A percentile compares a stretch with the other conserved stretches of the same genome.
These are phyloP conservation scores for Thripadectes ignobilis DNA, from an alignment of 2,797 vertebrate species.

Conservation along the genomic window DNA sequence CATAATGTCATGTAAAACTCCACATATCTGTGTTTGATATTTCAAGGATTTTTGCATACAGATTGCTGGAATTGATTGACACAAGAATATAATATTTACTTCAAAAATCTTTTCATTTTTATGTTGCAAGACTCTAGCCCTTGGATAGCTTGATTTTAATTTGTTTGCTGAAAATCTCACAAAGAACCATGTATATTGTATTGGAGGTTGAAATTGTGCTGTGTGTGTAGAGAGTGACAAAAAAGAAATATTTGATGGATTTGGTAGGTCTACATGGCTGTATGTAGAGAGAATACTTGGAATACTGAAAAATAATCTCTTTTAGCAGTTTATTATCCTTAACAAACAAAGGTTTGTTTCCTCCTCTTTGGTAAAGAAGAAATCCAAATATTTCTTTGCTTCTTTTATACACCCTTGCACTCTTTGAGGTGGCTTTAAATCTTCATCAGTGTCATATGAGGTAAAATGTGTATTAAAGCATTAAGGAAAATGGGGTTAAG, in stretches of 20 bases:
- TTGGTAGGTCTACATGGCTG: not conserved
- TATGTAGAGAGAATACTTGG: not conserved
- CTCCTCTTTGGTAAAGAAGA: not conserved
- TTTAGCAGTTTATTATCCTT: not conserved
- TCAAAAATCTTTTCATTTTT: not conserved
- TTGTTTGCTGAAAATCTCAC: not conserved
- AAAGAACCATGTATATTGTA: not conserved
- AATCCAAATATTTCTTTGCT: not conserved
- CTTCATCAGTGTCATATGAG: not conserved
- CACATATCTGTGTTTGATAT: not conserved
- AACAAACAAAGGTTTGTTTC: not conserved
- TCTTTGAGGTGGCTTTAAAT: not conserved
- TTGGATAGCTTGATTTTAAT: not conserved
- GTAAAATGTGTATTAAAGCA: not conserved
- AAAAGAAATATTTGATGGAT: not conserved
- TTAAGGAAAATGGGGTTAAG: conserved; percentile 18
- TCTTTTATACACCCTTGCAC: not conserved
- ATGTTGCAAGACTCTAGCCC: not conserved
- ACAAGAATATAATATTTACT: not conserved
- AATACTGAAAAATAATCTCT: not conserved
- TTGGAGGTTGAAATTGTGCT: not conserved
- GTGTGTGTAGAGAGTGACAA: not conserved
- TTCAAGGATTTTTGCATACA: not conserved
- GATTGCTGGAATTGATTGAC: not conserved
- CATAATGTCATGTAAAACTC: not conserved